Base-by-base conservation (phyloP, 2,888 invertebrate genomes). In the Heliconius ismenius region DNA sequence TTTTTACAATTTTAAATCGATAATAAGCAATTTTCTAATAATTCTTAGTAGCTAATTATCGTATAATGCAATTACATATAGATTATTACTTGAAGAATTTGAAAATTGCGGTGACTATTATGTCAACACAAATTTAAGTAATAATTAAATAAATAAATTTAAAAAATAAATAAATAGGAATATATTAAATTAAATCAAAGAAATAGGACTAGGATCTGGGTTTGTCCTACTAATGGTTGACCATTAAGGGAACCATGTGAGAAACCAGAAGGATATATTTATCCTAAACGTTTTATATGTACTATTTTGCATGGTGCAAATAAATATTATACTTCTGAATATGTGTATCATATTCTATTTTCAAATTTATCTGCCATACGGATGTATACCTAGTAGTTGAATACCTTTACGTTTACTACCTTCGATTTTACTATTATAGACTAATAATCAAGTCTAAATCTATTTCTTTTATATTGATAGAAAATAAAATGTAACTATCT, bases 231-330 rank as follows among this genome's bases (percentile, higher is more conserved):
- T 84, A 84, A 85, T 84, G 85, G 86, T 85, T 84, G 83, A 85
- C 82, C 83, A 85, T 87, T 87, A 93, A 95, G 95, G 96, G 96
- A 96, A 96, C 96, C 96, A 96, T 96, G 96, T 96, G 96, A 96
- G 96, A 96, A 93, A 93, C 92, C 90, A 87, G 86, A 89, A 86
- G 91, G 93, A 92, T 92, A 81, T 81, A 80, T 80, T 84, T 88
- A 91, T 93, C 92, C 92, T 87, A 89, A 88, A 90, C 86, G 93
- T 94, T 96, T 95, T 95, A 95, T 95, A 95, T 96, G 95, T 95
- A 95, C 96, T 96, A 96, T 96, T 97, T 97, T 96, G 97, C 97
- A 97, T 97, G 96, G 96, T 95, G 96, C 96, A 94, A 93, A 93
- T 92, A 91, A 79, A 88, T 76, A 81, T 81, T 49, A 70, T 72